A percentile compares a stretch with the other conserved stretches of the same genome.
These are phyloP conservation scores for Melinaea menophilus DNA, from an alignment of 2,888 invertebrate species.

Conservation along the genomic window DNA sequence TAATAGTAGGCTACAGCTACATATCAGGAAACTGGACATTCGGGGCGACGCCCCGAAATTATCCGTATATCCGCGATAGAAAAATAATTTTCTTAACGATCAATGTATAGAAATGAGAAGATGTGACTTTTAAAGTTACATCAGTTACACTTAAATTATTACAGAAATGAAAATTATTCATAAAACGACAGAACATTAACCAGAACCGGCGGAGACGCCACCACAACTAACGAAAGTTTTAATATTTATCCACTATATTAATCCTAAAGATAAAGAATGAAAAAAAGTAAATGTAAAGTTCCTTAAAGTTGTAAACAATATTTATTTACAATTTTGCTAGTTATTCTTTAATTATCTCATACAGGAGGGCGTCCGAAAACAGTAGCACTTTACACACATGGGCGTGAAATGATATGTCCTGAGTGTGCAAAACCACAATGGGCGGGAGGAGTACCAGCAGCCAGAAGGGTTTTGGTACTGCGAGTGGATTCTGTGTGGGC, in stretches of 20 bases:
- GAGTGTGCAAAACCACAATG: constrained; percentile 84
- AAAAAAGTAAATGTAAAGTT: not conserved
- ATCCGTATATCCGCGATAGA: no score
- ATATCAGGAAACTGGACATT: no score
- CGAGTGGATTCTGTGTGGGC: constrained; percentile 87
- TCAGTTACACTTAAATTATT: no score
- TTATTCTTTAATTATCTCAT: no score
- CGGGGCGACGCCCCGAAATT: no score
- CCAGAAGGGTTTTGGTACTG: constrained; percentile 85
- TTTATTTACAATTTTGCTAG: no score
- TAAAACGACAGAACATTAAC: not conserved
- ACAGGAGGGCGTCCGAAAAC: constrained; percentile 83
- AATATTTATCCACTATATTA: constrained; percentile 6
- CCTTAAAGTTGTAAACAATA: no score
- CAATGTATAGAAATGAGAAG: no score
- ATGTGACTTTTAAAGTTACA: no score
- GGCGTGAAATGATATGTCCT: constrained; percentile 79
- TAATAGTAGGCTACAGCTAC: no score
- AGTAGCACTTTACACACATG: constrained; percentile 84
- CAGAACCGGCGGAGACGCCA: not conserved
- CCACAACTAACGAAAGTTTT: not conserved
- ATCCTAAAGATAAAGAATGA: constrained; percentile 5
- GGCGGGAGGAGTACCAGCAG: constrained; percentile 88
- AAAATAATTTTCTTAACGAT: no score
- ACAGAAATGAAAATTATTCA: no score